Evolutionary conservation across 2,113 vertebrate genomes (phyloP).

Genomic region (Phasianus colchicus): DNA sequence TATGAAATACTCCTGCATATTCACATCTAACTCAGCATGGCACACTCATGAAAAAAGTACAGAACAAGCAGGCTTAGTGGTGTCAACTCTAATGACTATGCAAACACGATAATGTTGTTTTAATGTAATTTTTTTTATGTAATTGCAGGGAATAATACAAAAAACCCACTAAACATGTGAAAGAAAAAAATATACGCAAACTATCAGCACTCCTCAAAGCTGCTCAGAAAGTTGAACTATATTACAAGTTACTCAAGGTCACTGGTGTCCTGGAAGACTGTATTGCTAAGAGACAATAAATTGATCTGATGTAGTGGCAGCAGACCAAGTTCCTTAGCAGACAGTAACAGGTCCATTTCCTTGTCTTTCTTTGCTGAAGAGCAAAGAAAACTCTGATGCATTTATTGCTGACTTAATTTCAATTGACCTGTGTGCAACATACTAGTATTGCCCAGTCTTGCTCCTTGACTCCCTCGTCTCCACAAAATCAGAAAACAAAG

Average conservation of each 20-base stretch:
- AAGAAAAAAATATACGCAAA: neutral
- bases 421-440: neutral
- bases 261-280: neutral
- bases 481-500: neutral
- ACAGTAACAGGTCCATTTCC: neutral
- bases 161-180: neutral
- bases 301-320: neutral
- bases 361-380: neutral
- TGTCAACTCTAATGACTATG: neutral
- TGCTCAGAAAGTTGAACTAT: neutral
- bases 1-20: neutral
- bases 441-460: neutral
- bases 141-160: neutral
- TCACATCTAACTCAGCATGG: neutral
- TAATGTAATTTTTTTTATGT: neutral
- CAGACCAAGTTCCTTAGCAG: neutral
- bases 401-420: neutral
- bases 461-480: neutral
- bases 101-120: neutral
- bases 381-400: neutral
- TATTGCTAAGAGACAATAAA: neutral
- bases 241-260: neutral
- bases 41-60: neutral
- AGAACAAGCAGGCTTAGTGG: neutral
- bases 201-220: neutral